These are phyloP conservation scores for Triplophysa bombifrons DNA, from an alignment of 2,797 vertebrate species.

Conservation along the genomic window DNA sequence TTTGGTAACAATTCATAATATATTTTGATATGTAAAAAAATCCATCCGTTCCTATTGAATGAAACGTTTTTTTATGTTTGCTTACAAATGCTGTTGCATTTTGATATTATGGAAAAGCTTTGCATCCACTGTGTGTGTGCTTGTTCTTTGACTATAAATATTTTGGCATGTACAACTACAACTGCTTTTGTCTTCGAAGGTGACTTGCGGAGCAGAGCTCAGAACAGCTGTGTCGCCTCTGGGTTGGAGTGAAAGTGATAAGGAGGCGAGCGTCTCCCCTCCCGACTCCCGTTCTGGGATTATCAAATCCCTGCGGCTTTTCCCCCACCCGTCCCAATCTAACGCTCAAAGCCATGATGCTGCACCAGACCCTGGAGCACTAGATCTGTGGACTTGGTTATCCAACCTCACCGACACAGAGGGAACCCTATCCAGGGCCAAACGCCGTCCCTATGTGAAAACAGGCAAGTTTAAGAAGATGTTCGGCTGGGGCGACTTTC, in stretches of 20 bases:
- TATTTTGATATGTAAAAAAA: no score
- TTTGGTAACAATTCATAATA: no score
- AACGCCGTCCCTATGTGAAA: constrained; percentile 58
- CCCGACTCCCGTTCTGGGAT: constrained; percentile 25
- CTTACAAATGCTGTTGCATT: not conserved
- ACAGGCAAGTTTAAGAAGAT: constrained; percentile 88
- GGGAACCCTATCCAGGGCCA: constrained; percentile 47
- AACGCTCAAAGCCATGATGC: constrained; percentile 15
- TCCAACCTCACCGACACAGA: constrained; percentile 49
- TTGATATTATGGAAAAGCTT: no score
- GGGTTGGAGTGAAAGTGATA: constrained; percentile 43
- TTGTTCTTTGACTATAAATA: not conserved
- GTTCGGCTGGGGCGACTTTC: constrained; percentile 96
- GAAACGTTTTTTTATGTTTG: not conserved
- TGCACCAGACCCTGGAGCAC: constrained; percentile 12
- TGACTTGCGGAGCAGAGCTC: constrained; percentile 44
- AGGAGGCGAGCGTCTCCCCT: constrained; percentile 43
- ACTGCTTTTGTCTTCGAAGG: constrained; percentile 52
- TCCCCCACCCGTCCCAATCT: constrained; percentile 42
- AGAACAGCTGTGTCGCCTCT: constrained; percentile 23
- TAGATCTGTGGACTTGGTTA: constrained; percentile 56
- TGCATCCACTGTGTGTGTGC: no score
- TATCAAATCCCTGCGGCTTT: constrained; percentile 55
- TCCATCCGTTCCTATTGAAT: no score
- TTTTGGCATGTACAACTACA: not conserved